Conservation (phyloP, 2,113 vertebrate genomes). For the Periophthalmus modestus region DNA sequence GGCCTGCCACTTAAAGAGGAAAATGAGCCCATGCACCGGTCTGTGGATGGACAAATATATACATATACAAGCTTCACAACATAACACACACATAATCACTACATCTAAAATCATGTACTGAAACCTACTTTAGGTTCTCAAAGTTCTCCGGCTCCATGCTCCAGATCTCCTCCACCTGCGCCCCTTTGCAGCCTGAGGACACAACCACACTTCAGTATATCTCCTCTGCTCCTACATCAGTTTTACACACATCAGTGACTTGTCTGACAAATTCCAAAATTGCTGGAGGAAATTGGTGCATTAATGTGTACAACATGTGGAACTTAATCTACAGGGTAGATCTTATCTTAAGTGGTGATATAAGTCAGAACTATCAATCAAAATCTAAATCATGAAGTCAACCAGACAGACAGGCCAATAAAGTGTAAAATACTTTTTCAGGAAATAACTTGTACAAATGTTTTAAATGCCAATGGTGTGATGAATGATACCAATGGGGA, state of each 20-base stretch:
- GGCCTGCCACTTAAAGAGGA: conserved; percentile 99
- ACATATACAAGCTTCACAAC: not conserved
- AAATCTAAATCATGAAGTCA: too few species aligned
- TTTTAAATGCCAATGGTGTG: too few species aligned
- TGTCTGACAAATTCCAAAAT: not conserved
- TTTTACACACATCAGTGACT: not conserved
- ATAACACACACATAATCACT: not conserved
- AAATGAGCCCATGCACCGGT: conserved; percentile 97
- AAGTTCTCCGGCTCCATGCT: conserved; percentile 98
- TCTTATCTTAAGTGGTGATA: not conserved
- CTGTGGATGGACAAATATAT: conserved; percentile 69
- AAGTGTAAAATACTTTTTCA: too few species aligned
- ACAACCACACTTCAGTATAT: not conserved
- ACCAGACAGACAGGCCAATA: not conserved
- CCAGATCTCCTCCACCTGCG: conserved; percentile 99
- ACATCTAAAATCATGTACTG: not conserved
- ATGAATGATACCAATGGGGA: too few species aligned
- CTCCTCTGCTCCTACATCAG: not conserved
- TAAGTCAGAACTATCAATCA: not conserved
- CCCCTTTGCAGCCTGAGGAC: conserved; percentile 89
- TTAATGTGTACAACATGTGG: too few species aligned
- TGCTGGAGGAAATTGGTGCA: not conserved
- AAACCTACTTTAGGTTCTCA: conserved; percentile 90
- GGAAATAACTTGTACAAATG: too few species aligned
- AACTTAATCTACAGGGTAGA: not conserved